phyloP scores from a whole-genome alignment of 1,140 invertebrate species.

The Dendroctonus valens region DNA sequence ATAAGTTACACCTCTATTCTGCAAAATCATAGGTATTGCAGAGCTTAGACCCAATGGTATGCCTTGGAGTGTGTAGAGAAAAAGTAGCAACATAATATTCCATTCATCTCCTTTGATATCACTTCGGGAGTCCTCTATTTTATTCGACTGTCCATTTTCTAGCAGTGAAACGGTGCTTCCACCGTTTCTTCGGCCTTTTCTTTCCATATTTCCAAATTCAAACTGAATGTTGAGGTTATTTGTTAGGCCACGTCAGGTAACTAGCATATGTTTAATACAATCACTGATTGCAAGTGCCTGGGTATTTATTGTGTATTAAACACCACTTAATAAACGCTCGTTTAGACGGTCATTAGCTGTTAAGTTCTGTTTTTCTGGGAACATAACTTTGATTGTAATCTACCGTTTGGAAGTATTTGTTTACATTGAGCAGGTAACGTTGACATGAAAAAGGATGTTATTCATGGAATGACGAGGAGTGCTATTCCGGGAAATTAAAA shows the following conservation, averaged over 20 bases:
- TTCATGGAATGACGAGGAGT: no score
- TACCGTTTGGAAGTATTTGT: no score
- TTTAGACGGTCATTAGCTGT: no score
- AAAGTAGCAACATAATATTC: constrained; percentile 83
- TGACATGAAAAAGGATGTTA: no score
- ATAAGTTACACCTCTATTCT: constrained; percentile 87
- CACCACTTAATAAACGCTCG: no score
- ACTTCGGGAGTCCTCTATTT: constrained; percentile 10
- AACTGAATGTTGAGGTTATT: not conserved
- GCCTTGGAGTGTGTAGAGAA: constrained; percentile 93
- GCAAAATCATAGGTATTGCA: constrained; percentile 93
- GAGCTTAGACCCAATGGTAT: constrained; percentile 92
- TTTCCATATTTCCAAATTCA: constrained; percentile 17
- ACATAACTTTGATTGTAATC: no score
- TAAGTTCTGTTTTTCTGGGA: no score
- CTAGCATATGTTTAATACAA: no score
- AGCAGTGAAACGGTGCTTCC: constrained; percentile 9
- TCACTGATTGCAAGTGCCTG: no score
- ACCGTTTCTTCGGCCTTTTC: constrained; percentile 28
- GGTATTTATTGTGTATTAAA: no score
- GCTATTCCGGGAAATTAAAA: no score
- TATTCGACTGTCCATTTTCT: constrained; percentile 32
- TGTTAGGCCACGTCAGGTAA: not conserved
- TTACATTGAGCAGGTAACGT: no score
- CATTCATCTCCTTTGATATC: constrained; percentile 61